These are phyloP conservation scores for Myiotriccus ornatus DNA, from an alignment of 2,797 vertebrate species.

Conservation along the genomic window DNA sequence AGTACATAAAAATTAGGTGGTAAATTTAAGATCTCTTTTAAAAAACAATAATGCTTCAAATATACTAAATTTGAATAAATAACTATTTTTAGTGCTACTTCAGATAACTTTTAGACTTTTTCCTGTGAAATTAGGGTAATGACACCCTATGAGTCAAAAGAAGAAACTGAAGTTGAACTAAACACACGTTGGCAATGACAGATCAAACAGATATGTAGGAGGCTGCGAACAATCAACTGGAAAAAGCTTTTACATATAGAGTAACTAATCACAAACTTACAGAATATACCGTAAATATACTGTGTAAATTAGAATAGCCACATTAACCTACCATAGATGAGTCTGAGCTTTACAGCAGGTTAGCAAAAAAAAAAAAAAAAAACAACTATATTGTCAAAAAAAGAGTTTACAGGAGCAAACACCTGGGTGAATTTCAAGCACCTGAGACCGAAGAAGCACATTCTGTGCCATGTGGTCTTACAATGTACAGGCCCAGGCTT, in stretches of 20 bases:
- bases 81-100: not conserved
- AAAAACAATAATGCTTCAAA: not conserved
- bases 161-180: constrained; percentile 24
- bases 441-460: not conserved
- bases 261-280: not conserved
- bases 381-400: not conserved
- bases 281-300: not conserved
- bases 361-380: not conserved
- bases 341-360: not conserved
- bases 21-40: not conserved
- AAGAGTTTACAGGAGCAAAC: not conserved
- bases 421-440: not conserved
- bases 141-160: constrained; percentile 21
- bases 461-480: not conserved
- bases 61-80: not conserved
- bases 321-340: not conserved
- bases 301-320: not conserved
- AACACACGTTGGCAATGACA: not conserved
- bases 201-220: constrained; percentile 39
- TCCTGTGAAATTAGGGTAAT: constrained; percentile 2
- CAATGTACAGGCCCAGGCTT: accelerated
- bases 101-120: constrained; percentile 2
- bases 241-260: not conserved
- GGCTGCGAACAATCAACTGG: not conserved
- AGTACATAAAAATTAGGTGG: not conserved